A percentile compares a stretch with the other conserved stretches of the same genome.
These are phyloP conservation scores for Dicranocentrus wangi DNA, from an alignment of 2,888 invertebrate species.

Conservation along the genomic window DNA sequence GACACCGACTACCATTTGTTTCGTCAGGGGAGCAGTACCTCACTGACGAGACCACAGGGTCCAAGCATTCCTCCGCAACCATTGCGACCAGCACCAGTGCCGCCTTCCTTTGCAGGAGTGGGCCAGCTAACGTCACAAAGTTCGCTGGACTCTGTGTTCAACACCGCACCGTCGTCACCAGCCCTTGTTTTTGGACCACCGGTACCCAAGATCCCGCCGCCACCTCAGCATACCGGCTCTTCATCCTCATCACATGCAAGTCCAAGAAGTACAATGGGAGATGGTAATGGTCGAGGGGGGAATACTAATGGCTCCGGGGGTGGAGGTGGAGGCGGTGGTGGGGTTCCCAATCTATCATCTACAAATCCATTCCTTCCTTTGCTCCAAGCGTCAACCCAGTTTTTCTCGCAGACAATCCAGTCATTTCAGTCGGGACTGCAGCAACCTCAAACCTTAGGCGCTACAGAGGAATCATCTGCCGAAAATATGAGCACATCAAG, in stretches of 20 bases:
- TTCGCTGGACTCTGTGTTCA: conserved; percentile 68
- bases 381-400: conserved; percentile 70
- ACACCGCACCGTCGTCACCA: conserved; percentile 63
- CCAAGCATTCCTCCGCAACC: conserved; percentile 72
- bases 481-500: too few species aligned
- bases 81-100: conserved; percentile 73
- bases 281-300: conserved; percentile 30
- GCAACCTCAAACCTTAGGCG: conserved; percentile 10
- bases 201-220: conserved; percentile 80
- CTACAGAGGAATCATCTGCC: neutral
- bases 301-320: neutral
- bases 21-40: conserved; percentile 65
- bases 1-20: conserved; percentile 77
- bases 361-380: conserved; percentile 72
- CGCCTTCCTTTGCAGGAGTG: conserved; percentile 60
- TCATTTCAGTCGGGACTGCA: conserved; percentile 48
- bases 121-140: conserved; percentile 45
- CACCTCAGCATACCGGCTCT: conserved; percentile 78
- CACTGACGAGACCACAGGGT: conserved; percentile 30
- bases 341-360: conserved; percentile 38
- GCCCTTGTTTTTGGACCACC: conserved; percentile 56
- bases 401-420: conserved; percentile 70
- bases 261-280: conserved; percentile 42
- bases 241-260: conserved; percentile 60
- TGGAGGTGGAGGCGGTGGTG: conserved; percentile 16